These are phyloP conservation scores for Axis porcinus DNA, from an alignment of 2,113 vertebrate genomes.

Conservation along the genomic window DNA sequence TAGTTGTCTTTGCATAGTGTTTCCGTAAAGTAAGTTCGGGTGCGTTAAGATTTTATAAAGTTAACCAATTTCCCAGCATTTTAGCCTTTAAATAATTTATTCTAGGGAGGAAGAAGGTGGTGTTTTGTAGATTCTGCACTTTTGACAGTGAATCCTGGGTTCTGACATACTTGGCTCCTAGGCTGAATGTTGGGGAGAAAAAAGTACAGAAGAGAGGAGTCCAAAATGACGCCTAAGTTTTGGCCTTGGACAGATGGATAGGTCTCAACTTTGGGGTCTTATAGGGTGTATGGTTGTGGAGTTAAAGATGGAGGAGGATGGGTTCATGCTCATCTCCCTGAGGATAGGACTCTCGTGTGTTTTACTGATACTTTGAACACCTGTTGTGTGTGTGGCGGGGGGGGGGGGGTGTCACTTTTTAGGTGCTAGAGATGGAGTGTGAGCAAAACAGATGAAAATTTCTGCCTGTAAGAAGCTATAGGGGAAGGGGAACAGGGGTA, in stretches of 20 bases:
- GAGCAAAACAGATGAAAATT: neutral
- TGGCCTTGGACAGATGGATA: neutral
- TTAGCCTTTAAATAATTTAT: slow-evolving; percentile 8
- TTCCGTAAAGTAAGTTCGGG: neutral
- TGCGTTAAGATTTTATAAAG: neutral
- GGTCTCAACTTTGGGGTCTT: neutral
- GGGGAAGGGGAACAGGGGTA: neutral
- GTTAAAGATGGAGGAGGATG: neutral
- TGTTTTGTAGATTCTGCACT: neutral
- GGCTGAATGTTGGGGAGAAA: neutral
- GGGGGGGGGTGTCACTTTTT: neutral
- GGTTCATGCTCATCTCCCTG: neutral
- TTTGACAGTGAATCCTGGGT: neutral
- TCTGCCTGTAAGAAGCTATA: neutral
- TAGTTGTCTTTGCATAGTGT: slow-evolving; percentile 15
- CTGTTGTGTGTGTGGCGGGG: neutral
- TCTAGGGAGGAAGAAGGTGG: neutral
- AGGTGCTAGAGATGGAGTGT: neutral
- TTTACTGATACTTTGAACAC: neutral
- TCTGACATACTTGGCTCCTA: neutral
- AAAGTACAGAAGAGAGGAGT: neutral
- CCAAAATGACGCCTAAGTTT: neutral
- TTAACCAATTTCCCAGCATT: neutral
- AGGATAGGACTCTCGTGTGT: neutral
- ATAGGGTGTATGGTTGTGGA: neutral